Conservation (phyloP, 1,140 invertebrate genomes). For the Panagrolaimus sp. region DNA sequence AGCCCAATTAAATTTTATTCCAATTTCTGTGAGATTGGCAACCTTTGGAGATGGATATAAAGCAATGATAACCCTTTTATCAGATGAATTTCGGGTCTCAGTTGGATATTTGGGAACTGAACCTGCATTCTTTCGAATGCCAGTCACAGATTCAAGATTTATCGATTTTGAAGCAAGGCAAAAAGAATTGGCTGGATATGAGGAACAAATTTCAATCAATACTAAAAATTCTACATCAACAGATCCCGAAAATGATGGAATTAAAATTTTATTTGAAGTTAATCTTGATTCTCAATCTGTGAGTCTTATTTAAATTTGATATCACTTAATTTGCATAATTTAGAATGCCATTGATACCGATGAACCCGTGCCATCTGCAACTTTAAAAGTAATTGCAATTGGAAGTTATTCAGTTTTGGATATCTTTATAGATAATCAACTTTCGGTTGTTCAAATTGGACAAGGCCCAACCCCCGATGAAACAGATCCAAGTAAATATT, state of each 20-base stretch:
- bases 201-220: conserved; percentile 31
- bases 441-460: conserved; percentile 2
- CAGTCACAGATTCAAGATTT: conserved; percentile 42
- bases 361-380: background rate
- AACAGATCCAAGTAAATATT: background rate
- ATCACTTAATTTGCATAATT: too few relatives aligned
- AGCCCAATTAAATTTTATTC: conserved; percentile 41
- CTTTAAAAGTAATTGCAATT: background rate
- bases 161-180: conserved; percentile 44
- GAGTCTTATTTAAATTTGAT: too few relatives aligned
- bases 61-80: conserved; percentile 34
- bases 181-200: conserved; percentile 41
- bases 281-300: conserved; percentile 9
- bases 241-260: background rate
- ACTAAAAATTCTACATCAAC: background rate
- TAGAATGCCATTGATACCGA: background rate
- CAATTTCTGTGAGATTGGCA: conserved; percentile 25
- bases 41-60: conserved; percentile 37
- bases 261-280: background rate
- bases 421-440: background rate
- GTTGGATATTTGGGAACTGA: conserved; percentile 47
- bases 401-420: background rate
- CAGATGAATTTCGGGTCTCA: conserved; percentile 33
- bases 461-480: background rate
- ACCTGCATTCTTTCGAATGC: conserved; percentile 50